Conservation (phyloP, 1,140 invertebrate species). For the Drosophila nannoptera region DNA sequence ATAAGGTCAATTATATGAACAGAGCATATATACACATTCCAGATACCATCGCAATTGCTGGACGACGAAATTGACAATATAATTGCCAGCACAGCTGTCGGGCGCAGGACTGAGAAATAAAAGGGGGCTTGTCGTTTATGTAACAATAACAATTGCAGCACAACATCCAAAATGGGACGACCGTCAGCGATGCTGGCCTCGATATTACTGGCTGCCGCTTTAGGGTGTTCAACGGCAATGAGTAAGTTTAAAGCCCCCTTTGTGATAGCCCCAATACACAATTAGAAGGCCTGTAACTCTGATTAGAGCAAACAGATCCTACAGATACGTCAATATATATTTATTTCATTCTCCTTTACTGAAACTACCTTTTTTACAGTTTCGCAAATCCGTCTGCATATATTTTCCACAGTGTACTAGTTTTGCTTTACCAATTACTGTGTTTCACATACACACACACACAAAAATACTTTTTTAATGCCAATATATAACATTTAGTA, state of each 20-base stretch:
- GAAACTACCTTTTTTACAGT: too few species aligned
- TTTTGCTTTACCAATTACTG: too few species aligned
- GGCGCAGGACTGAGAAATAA: conserved; percentile 4
- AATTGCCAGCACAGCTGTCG: conserved; percentile 38
- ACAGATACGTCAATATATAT: too few species aligned
- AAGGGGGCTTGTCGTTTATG: not conserved
- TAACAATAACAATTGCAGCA: conserved; percentile 29
- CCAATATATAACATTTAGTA: too few species aligned
- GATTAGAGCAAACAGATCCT: not conserved
- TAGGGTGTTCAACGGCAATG: conserved; percentile 61
- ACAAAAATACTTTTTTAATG: too few species aligned
- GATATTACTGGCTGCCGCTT: conserved; percentile 65
- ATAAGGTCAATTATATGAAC: not conserved
- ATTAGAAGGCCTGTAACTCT: not conserved
- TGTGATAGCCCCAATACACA: not conserved
- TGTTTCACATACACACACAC: too few species aligned
- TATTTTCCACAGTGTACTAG: too few species aligned
- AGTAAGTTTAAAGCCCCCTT: conserved; percentile 55
- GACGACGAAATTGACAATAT: conserved; percentile 34
- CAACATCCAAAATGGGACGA: conserved; percentile 67
- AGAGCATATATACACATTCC: conserved; percentile 48
- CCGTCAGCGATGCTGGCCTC: conserved; percentile 76
- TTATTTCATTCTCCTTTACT: too few species aligned
- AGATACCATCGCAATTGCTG: conserved; percentile 26
- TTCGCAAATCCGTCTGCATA: too few species aligned